These are phyloP conservation scores for Diplolepis rosae DNA, from an alignment of 2,888 invertebrate species.

Conservation along the genomic window DNA sequence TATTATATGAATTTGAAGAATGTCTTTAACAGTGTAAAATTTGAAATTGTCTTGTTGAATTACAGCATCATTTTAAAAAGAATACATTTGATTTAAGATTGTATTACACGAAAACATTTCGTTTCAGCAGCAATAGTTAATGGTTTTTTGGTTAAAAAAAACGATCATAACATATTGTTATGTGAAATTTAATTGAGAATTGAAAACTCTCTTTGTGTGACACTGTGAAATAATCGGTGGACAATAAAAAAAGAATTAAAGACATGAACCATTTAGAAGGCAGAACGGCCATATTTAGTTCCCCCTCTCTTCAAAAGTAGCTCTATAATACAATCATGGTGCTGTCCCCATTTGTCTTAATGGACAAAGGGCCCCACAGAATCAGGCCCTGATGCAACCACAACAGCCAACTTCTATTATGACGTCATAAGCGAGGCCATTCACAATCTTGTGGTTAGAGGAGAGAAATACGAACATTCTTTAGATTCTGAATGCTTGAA, in stretches of 20 bases:
- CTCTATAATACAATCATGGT: not conserved
- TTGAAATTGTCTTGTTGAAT: not conserved
- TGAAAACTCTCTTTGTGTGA: not conserved
- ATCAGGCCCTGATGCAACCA: not conserved
- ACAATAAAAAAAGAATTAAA: not conserved
- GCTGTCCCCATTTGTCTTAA: slow-evolving; percentile 17
- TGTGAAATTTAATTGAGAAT: not conserved
- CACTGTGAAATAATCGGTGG: not conserved
- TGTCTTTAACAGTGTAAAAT: too few relatives aligned
- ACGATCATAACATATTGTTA: not conserved
- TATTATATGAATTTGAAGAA: too few relatives aligned
- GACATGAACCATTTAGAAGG: not conserved
- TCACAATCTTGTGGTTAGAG: slow-evolving; percentile 3
- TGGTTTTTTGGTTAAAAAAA: not conserved
- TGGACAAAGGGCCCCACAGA: slow-evolving; percentile 7
- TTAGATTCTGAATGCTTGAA: slow-evolving; percentile 1
- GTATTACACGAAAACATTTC: not conserved
- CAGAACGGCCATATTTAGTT: slow-evolving; percentile 9
- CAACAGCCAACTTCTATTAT: slow-evolving; percentile 11
- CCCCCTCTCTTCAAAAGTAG: not conserved
- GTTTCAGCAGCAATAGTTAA: not conserved
- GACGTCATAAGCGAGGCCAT: slow-evolving; percentile 17
- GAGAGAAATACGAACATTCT: slow-evolving; percentile 15
- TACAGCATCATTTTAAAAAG: not conserved
- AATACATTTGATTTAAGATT: not conserved